These are phyloP conservation scores for Mesitornis unicolor DNA, from an alignment of 2,113 vertebrate species.

Conservation along the genomic window DNA sequence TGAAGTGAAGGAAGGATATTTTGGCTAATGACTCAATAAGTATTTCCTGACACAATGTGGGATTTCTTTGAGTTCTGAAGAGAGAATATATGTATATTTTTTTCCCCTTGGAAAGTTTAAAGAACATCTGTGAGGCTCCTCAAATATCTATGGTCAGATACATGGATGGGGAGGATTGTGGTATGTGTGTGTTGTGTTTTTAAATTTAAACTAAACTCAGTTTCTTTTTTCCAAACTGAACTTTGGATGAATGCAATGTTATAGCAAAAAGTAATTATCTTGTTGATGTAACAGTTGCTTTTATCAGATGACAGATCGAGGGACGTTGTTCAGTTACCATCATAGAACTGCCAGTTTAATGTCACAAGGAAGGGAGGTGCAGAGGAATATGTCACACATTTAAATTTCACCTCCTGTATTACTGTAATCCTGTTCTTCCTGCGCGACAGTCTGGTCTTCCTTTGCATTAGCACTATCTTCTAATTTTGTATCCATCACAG, in stretches of 20 bases:
- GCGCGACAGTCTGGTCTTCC: not conserved
- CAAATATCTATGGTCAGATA: not conserved
- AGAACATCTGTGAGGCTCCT: not conserved
- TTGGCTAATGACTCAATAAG: not conserved
- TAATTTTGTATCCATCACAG: not conserved
- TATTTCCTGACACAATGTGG: not conserved
- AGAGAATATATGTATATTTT: not conserved
- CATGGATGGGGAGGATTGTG: not conserved
- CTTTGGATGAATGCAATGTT: not conserved
- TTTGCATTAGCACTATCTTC: constrained; percentile 27
- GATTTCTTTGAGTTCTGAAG: not conserved
- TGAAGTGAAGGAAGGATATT: not conserved
- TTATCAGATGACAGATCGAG: not conserved
- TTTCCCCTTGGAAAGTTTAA: not conserved
- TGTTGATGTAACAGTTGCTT: not conserved
- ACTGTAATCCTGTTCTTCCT: constrained; percentile 33
- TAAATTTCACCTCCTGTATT: not conserved
- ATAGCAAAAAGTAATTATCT: not conserved
- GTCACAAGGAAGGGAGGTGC: not conserved
- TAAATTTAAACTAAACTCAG: not conserved
- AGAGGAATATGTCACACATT: not conserved
- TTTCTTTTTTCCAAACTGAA: not conserved
- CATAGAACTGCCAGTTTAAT: not conserved
- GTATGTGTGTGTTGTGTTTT: not conserved
- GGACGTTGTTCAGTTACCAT: not conserved